phyloP scores from a whole-genome alignment of 2,888 invertebrate genomes.

The Orthosia cruda region DNA sequence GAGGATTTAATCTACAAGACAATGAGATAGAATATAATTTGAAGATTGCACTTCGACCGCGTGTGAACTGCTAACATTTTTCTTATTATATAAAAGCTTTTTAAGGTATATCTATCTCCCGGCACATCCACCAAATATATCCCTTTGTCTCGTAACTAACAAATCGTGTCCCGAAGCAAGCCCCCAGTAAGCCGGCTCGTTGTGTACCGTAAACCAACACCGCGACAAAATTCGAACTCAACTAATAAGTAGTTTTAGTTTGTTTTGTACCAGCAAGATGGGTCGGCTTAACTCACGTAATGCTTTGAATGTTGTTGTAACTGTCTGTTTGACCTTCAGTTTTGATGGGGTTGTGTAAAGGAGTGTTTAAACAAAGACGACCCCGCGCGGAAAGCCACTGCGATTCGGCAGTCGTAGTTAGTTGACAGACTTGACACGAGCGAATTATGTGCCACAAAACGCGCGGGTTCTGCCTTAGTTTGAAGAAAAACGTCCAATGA shows the following conservation, averaged over 20 bases:
- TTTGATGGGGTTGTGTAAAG: background rate
- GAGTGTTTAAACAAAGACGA: too few species aligned
- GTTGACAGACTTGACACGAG: too few species aligned
- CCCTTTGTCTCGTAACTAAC: slow-evolving; percentile 32
- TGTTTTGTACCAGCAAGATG: slow-evolving; percentile 39
- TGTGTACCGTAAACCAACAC: slow-evolving; percentile 61
- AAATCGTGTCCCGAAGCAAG: slow-evolving; percentile 49
- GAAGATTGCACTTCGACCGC: too few species aligned
- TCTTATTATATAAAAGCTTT: too few species aligned
- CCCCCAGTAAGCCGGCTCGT: slow-evolving; percentile 51
- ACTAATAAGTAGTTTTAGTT: slow-evolving; percentile 66
- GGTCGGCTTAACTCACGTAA: slow-evolving; percentile 26
- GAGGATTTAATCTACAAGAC: too few species aligned
- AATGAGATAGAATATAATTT: too few species aligned
- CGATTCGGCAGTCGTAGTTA: too few species aligned
- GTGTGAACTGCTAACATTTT: too few species aligned
- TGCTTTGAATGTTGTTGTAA: slow-evolving; percentile 27
- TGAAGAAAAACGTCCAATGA: too few species aligned
- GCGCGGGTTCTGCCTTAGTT: too few species aligned
- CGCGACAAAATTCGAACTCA: slow-evolving; percentile 42
- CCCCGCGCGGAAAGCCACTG: too few species aligned
- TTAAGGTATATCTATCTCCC: background rate
- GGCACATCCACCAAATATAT: slow-evolving; percentile 13
- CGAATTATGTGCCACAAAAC: too few species aligned
- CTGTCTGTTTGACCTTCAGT: background rate